Conservation (phyloP, 2,888 invertebrate genomes). For the Miltochrista miniata region DNA sequence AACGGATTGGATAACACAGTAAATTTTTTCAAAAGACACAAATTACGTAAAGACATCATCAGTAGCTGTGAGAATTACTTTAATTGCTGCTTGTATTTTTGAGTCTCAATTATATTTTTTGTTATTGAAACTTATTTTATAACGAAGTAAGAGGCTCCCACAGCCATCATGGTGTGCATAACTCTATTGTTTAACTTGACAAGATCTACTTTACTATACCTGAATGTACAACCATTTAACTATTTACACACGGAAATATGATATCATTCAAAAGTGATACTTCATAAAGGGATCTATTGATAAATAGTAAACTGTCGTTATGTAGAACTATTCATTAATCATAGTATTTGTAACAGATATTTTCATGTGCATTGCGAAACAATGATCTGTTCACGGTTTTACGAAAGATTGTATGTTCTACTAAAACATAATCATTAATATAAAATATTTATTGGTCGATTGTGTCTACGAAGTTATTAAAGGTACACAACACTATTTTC, state of each 20-base stretch:
- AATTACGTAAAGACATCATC: conserved; percentile 69
- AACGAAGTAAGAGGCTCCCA: conserved; percentile 64
- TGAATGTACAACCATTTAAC: conserved; percentile 28
- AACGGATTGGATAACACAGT: conserved; percentile 74
- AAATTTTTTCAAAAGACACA: conserved; percentile 69
- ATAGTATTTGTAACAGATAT: conserved; percentile 60
- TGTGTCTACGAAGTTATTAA: conserved; percentile 30
- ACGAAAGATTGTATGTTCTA: conserved; percentile 62
- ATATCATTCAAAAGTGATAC: conserved; percentile 42
- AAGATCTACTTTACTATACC: conserved; percentile 32
- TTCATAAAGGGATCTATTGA: conserved; percentile 53
- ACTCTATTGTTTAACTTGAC: conserved; percentile 39
- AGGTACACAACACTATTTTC: too few relatives aligned
- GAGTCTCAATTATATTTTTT: conserved; percentile 58
- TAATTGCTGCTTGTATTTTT: conserved; percentile 65
- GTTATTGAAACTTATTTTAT: conserved; percentile 67
- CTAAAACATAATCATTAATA: conserved; percentile 51
- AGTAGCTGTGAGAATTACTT: conserved; percentile 68
- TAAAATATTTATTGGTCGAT: conserved; percentile 50
- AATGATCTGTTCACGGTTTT: conserved; percentile 72
- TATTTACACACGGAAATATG: conserved; percentile 52
- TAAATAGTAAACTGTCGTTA: conserved; percentile 60
- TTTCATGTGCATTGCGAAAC: conserved; percentile 69
- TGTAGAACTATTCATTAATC: too few relatives aligned
- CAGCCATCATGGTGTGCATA: conserved; percentile 35